Evolutionary conservation across 1,140 invertebrate genomes (phyloP).

Genomic region (honey bee (Apis mellifera)): Amel_HAv3.1 CM009933.2:4319001-4319500

Average conservation of each 20-base stretch:
- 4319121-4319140: constrained; percentile 31
- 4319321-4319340: constrained; percentile 41
- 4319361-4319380: constrained; percentile 2
- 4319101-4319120: constrained; percentile 59
- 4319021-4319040: neutral
- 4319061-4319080: constrained; percentile 1
- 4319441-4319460: neutral
- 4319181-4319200: constrained; percentile 63
- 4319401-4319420: neutral
- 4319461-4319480: neutral
- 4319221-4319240: constrained; percentile 37
- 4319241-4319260: constrained; percentile 40
- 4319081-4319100: constrained; percentile 63
- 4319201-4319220: constrained; percentile 56
- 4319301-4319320: constrained; percentile 20
- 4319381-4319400: neutral
- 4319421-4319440: neutral
- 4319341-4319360: neutral
- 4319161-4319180: constrained; percentile 62
- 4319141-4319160: constrained; percentile 55
- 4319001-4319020: neutral
- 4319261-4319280: neutral
- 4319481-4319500: neutral
- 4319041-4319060: neutral
- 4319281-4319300: constrained; percentile 27